Conservation (phyloP, 2,888 invertebrate genomes). For the Lamellibrachia columna region DNA sequence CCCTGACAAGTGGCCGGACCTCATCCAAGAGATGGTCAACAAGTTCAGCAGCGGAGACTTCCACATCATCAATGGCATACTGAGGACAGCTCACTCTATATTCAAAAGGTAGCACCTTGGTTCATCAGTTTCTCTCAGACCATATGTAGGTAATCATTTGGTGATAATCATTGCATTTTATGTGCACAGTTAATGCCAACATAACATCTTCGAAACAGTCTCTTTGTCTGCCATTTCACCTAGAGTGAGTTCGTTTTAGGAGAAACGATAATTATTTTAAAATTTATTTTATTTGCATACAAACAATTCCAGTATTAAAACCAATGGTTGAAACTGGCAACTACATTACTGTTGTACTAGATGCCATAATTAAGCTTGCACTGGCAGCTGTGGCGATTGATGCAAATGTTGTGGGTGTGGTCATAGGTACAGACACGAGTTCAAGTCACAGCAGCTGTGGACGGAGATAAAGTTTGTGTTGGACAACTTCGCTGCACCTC, state of each 20-base stretch:
- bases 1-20: constrained; percentile 93
- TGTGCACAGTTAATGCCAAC: not conserved
- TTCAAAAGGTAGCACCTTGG: constrained; percentile 77
- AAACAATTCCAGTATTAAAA: not conserved
- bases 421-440: constrained; percentile 85
- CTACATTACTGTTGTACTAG: not conserved
- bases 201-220: not conserved
- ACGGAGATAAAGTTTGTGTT: constrained; percentile 96
- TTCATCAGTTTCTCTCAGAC: not conserved
- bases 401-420: not conserved
- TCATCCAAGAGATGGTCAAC: constrained; percentile 91
- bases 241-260: not conserved
- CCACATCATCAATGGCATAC: constrained; percentile 90
- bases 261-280: not conserved
- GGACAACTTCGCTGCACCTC: constrained; percentile 81
- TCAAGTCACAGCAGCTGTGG: constrained; percentile 94
- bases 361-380: not conserved
- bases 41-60: constrained; percentile 89
- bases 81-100: constrained; percentile 94
- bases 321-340: not conserved
- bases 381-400: not conserved
- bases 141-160: not conserved
- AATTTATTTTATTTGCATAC: not conserved
- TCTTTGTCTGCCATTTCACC: not conserved
- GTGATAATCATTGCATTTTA: not conserved